Evolutionary conservation across 2,113 vertebrate species (phyloP).

Genomic region (Petromus typicus): DNA sequence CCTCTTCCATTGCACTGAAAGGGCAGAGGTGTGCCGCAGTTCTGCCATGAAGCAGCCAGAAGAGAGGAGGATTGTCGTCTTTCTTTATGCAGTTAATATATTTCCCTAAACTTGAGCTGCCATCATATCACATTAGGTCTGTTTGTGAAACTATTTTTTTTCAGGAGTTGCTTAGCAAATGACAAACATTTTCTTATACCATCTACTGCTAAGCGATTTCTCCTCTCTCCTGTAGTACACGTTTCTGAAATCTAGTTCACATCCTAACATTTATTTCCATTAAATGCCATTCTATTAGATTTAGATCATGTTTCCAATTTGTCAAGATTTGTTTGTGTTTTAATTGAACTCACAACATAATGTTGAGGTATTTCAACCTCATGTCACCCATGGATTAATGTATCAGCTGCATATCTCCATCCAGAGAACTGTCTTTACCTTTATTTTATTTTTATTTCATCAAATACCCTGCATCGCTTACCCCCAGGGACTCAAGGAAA

Average conservation of each 20-base stretch:
- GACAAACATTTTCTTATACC: neutral
- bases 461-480: neutral
- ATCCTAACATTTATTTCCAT: constrained; percentile 41
- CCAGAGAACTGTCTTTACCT: constrained; percentile 29
- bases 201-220: neutral
- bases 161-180: constrained; percentile 38
- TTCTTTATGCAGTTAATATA: neutral
- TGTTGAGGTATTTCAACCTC: neutral
- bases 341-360: constrained; percentile 57
- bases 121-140: neutral
- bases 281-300: constrained; percentile 46
- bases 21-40: fast-evolving
- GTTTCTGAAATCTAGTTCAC: constrained; percentile 54
- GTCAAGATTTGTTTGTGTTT: constrained; percentile 63
- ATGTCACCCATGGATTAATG: constrained; percentile 45
- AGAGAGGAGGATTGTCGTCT: neutral
- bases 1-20: neutral
- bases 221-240: neutral
- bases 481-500: neutral
- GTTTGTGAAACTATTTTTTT: neutral
- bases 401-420: constrained; percentile 31
- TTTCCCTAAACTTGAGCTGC: neutral
- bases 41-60: neutral
- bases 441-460: constrained; percentile 60
- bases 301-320: constrained; percentile 55